Conservation (phyloP, 2,797 vertebrate genomes). For the Hydrolagus colliei region DNA sequence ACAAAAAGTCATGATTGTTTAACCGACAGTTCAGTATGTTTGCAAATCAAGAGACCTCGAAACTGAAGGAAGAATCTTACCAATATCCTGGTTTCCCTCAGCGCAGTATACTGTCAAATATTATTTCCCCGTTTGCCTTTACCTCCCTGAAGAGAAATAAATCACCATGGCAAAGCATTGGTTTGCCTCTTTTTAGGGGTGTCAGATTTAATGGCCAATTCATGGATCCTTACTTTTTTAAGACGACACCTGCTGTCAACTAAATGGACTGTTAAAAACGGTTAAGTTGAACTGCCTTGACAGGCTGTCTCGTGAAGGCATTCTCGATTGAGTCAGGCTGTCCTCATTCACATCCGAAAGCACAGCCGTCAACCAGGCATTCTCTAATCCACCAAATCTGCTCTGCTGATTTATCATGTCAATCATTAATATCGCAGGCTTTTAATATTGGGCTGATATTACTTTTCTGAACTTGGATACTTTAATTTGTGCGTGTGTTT, state of each 20-base stretch:
- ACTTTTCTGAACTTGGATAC: not conserved
- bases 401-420: not conserved
- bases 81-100: not conserved
- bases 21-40: no score
- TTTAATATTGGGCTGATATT: constrained; percentile 13
- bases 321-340: not conserved
- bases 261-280: not conserved
- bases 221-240: not conserved
- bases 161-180: not conserved
- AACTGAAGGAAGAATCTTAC: not conserved
- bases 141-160: not conserved
- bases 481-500: not conserved
- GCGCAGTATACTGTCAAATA: not conserved
- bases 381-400: not conserved
- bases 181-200: not conserved
- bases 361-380: not conserved
- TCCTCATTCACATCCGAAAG: constrained; percentile 4
- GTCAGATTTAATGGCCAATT: not conserved
- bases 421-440: not conserved
- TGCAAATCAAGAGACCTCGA: not conserved
- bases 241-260: constrained; percentile 3
- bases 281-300: not conserved
- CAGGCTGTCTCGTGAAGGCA: not conserved
- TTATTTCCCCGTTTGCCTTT: not conserved
- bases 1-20: no score